Evolutionary conservation across 2,888 invertebrate genomes (phyloP).

Genomic region (Apoderus coryli): DNA sequence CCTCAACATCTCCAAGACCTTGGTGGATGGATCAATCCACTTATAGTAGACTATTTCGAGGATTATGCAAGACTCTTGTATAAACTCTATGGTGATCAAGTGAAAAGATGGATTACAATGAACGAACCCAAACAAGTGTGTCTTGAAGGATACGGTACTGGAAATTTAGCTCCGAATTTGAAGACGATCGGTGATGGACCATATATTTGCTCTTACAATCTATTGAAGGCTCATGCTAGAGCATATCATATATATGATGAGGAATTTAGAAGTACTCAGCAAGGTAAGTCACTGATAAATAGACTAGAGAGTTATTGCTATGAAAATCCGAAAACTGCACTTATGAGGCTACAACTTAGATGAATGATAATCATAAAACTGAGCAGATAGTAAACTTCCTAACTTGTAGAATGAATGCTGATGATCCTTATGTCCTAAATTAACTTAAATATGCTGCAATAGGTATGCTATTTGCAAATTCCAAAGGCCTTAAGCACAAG

Average conservation of each 20-base stretch:
- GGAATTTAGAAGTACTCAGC: constrained; percentile 26
- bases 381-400: too few species aligned
- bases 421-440: too few species aligned
- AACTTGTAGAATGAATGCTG: too few species aligned
- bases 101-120: constrained; percentile 21
- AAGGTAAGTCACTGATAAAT: constrained; percentile 18
- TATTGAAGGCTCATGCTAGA: constrained; percentile 33
- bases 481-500: too few species aligned
- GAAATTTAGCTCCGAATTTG: constrained; percentile 15
- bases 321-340: too few species aligned
- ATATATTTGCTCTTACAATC: constrained; percentile 41
- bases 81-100: constrained; percentile 18
- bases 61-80: constrained; percentile 21
- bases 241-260: constrained; percentile 31
- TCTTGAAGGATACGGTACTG: constrained; percentile 14
- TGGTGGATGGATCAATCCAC: constrained; percentile 18
- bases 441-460: too few species aligned
- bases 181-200: constrained; percentile 21
- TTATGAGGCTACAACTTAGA: too few species aligned
- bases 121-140: constrained; percentile 20
- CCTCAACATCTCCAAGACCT: constrained; percentile 33
- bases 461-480: too few species aligned
- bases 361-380: too few species aligned
- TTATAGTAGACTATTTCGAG: constrained; percentile 16
- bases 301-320: too few species aligned